These are phyloP conservation scores for Drosophila subobscura DNA, from an alignment of 1,140 invertebrate genomes.

Conservation along the genomic window DNA sequence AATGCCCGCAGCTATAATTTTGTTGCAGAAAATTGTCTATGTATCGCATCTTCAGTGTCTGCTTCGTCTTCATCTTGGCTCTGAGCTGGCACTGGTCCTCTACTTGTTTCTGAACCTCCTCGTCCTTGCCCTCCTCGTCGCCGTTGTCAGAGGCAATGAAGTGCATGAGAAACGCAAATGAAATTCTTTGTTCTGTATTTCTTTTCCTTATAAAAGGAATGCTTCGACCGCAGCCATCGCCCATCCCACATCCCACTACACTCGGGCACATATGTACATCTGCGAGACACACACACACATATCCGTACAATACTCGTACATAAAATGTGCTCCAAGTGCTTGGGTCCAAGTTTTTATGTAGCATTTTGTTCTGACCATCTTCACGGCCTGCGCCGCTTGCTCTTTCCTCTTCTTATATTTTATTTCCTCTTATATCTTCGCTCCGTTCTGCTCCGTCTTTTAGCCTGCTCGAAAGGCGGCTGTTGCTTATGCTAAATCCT, in stretches of 20 bases:
- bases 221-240: constrained; percentile 51
- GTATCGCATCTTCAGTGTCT: constrained; percentile 57
- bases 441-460: too few species aligned
- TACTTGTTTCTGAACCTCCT: constrained; percentile 3
- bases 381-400: constrained; percentile 19
- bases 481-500: constrained; percentile 79
- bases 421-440: constrained; percentile 22
- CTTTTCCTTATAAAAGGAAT: constrained; percentile 63
- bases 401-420: constrained; percentile 19
- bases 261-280: constrained; percentile 14
- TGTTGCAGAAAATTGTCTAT: constrained; percentile 71
- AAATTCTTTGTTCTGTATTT: constrained; percentile 74
- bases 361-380: constrained; percentile 57
- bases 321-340: constrained; percentile 49
- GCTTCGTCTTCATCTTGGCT: constrained; percentile 1
- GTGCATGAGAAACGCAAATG: constrained; percentile 75
- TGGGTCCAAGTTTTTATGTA: constrained; percentile 61
- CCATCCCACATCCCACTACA: constrained; percentile 14
- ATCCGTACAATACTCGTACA: constrained; percentile 6
- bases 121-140: constrained; percentile 27
- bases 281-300: constrained; percentile 2
- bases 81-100: background rate
- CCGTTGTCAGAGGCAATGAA: constrained; percentile 67
- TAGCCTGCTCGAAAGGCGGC: background rate
- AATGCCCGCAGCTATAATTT: constrained; percentile 77